phyloP scores from a whole-genome alignment of 2,888 invertebrate genomes.

The Furcula furcula region DNA sequence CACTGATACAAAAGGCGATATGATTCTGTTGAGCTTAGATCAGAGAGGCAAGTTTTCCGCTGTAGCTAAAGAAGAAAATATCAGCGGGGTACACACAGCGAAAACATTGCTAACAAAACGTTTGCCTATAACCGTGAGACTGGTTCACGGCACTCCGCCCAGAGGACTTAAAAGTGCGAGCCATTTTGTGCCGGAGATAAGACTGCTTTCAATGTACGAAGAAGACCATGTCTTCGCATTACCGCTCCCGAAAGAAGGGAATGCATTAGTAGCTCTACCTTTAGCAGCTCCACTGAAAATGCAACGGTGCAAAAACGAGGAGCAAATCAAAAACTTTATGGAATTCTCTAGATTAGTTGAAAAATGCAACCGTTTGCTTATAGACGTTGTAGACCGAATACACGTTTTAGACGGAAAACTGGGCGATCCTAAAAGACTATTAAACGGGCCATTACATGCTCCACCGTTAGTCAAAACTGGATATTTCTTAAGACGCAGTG shows the following conservation, averaged over 20 bases:
- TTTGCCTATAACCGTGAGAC: slow-evolving; percentile 94
- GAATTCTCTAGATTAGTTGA: slow-evolving; percentile 90
- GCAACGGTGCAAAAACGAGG: slow-evolving; percentile 91
- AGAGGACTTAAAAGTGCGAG: slow-evolving; percentile 90
- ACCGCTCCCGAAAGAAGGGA: slow-evolving; percentile 90
- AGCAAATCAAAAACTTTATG: slow-evolving; percentile 87
- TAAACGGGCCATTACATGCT: slow-evolving; percentile 66
- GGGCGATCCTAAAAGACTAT: slow-evolving; percentile 82
- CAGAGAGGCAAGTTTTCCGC: slow-evolving; percentile 96
- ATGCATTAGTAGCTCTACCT: slow-evolving; percentile 90
- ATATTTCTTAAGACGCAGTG: slow-evolving; percentile 88
- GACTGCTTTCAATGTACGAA: slow-evolving; percentile 91
- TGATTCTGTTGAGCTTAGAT: slow-evolving; percentile 90
- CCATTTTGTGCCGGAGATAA: slow-evolving; percentile 92
- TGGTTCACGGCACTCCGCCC: slow-evolving; percentile 95
- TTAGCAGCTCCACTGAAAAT: slow-evolving; percentile 93
- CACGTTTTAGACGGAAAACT: slow-evolving; percentile 91
- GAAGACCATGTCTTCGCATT: slow-evolving; percentile 93
- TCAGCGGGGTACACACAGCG: slow-evolving; percentile 96
- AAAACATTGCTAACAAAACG: slow-evolving; percentile 93
- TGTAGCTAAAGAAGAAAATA: slow-evolving; percentile 95
- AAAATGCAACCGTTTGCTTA: slow-evolving; percentile 87
- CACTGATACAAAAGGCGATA: slow-evolving; percentile 91
- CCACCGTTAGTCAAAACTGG: slow-evolving; percentile 82
- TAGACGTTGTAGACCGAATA: slow-evolving; percentile 90